Base-by-base conservation (phyloP, 2,113 vertebrate genomes). In the Plecotus auritus region DNA sequence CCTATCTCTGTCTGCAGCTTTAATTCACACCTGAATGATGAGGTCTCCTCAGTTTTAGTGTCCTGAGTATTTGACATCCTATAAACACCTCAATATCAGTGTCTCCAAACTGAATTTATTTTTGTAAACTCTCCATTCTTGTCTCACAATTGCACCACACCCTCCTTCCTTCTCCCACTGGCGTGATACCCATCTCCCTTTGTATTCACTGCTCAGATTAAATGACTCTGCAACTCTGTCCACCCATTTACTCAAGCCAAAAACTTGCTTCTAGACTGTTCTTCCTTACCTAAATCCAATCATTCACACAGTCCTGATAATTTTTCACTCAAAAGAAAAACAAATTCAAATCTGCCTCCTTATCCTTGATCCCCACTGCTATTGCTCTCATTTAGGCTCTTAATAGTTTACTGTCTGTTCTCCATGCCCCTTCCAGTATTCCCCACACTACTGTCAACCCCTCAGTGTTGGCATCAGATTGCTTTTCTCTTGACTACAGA, bases 401-500 rank as follows among this genome's bases (percentile, higher is more conserved):
- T 18, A 26, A 9, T 22, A 59, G 7, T 26, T 11, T 7, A 1
- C 7, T 1, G 4, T 61, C 40, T 9, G 11, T 28, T 12, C 4
- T 59, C 28, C 54, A 20, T 1, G 2, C 56, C 37, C 22, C 67
- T 22, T 30, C 37, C 28, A 45, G 28, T 13, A 4, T 20, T 22
- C 35, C 2, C 3, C 23, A 26, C n/a, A 17, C 26, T 54, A 9
- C 42, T 30, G 26, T 49, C 72, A 16, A 2, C 35, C 40, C 17
- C 22, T 7, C 30, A 37, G 59, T 7, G 2, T 78, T 78, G 18
- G 32, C 16, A 7, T 10, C 70, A 30, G 7, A 2, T 30, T 9
- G 30, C 45, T 45, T 51, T n/a, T 42, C 54, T 42, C 9, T 22
- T 61, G 51, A 28, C 54, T 73, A 7, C 28, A 12, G 35, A 40